A percentile compares a stretch with the other conserved stretches of the same genome.
These are phyloP conservation scores for Gymnoscopelus microlampas DNA, from an alignment of 2,797 vertebrate genomes.

Conservation along the genomic window DNA sequence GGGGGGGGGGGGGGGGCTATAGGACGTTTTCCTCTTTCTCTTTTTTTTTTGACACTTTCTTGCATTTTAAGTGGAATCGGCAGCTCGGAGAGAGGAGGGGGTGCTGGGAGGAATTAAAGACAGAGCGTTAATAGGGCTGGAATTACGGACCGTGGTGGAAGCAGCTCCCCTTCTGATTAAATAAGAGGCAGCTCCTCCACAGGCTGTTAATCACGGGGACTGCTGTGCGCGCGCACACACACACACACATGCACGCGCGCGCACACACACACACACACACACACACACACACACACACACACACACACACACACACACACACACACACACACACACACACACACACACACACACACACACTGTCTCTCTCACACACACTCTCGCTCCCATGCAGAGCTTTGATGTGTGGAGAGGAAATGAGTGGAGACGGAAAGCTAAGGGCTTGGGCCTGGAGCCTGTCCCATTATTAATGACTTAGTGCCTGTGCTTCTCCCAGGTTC, in stretches of 20 bases:
- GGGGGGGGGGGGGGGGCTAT: constrained; percentile 6
- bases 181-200: constrained; percentile 66
- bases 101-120: constrained; percentile 66
- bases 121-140: constrained; percentile 67
- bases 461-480: constrained; percentile 81
- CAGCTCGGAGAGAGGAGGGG: constrained; percentile 49
- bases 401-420: constrained; percentile 75
- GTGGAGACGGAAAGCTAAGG: constrained; percentile 70
- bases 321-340: constrained; percentile 18
- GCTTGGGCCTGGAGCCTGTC: constrained; percentile 69
- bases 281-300: constrained; percentile 15
- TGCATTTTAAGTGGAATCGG: constrained; percentile 55
- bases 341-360: constrained; percentile 13
- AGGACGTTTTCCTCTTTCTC: background rate
- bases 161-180: constrained; percentile 72
- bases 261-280: constrained; percentile 9
- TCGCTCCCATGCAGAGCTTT: constrained; percentile 38
- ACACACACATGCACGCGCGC: constrained; percentile 14
- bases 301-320: constrained; percentile 29
- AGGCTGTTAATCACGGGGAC: constrained; percentile 66
- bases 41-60: constrained; percentile 26
- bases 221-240: background rate
- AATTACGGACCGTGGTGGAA: constrained; percentile 65
- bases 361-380: constrained; percentile 19
- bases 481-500: constrained; percentile 60